Evolutionary conservation across 92 coral and sea anemone species (phyloP).

Genomic region (Porites cylindrica): DNA sequence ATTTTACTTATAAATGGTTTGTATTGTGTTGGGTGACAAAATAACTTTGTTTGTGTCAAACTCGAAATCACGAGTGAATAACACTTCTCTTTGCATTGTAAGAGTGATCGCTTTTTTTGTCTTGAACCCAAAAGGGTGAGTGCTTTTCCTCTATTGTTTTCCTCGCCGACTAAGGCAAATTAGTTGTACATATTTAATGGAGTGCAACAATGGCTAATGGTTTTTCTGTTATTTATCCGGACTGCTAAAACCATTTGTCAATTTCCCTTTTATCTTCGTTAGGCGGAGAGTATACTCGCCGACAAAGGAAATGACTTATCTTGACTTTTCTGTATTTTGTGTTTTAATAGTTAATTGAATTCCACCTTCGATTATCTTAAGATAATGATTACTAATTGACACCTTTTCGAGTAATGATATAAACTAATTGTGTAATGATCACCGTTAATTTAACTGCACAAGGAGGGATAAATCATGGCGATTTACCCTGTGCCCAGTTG

Average conservation of each 20-base stretch:
- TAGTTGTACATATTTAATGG: slow-evolving; percentile 62
- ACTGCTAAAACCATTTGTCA: slow-evolving; percentile 78
- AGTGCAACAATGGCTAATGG: slow-evolving; percentile 69
- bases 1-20: slow-evolving; percentile 33
- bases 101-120: slow-evolving; percentile 27
- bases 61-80: slow-evolving; percentile 43
- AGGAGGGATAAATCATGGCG: slow-evolving; percentile 27
- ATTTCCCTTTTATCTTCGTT: slow-evolving; percentile 70
- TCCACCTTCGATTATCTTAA: slow-evolving; percentile 96
- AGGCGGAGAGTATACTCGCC: slow-evolving; percentile 72
- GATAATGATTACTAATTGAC: slow-evolving; percentile 98
- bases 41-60: slow-evolving; percentile 52
- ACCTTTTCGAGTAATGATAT: slow-evolving; percentile 90
- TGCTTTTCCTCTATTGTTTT: slow-evolving; percentile 44
- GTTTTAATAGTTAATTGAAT: slow-evolving; percentile 96
- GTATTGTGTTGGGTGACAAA: slow-evolving; percentile 49
- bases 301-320: slow-evolving; percentile 79
- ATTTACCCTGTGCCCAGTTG: slow-evolving; percentile 13
- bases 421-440: slow-evolving; percentile 95
- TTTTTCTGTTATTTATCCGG: slow-evolving; percentile 75
- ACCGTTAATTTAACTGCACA: slow-evolving; percentile 79
- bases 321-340: slow-evolving; percentile 75
- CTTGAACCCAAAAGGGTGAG: slow-evolving; percentile 1
- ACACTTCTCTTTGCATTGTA: slow-evolving; percentile 3
- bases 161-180: slow-evolving; percentile 41